Evolutionary conservation across 2,888 invertebrate species (phyloP).

Genomic region (Adelphocoris suturalis): DNA sequence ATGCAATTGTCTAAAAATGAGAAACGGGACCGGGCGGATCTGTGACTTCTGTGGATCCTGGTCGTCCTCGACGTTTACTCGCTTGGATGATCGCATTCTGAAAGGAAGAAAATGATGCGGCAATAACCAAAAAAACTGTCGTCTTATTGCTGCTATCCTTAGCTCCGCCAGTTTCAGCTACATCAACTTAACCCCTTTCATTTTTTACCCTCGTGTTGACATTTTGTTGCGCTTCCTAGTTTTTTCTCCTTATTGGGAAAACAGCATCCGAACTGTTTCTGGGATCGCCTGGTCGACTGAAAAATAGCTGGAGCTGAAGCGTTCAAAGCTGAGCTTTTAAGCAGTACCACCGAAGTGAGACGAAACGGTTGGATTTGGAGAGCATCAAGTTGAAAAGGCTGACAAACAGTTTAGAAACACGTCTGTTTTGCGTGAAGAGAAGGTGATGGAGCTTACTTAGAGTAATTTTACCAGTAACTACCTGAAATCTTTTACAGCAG

Average conservation of each 20-base stretch:
- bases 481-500: too few relatives aligned
- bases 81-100: conserved; percentile 19
- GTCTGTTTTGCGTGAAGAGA: too few relatives aligned
- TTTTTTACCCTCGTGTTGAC: neutral
- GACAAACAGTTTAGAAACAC: too few relatives aligned
- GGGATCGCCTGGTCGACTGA: neutral
- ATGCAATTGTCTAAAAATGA: conserved; percentile 5
- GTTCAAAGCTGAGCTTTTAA: too few relatives aligned
- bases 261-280: neutral
- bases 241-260: neutral
- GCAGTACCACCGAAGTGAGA: too few relatives aligned
- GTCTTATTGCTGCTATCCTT: neutral
- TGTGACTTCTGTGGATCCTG: conserved; percentile 16
- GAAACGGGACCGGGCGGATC: conserved; percentile 3
- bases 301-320: neutral
- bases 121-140: conserved; percentile 22
- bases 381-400: too few relatives aligned
- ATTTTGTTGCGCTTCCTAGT: neutral
- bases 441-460: too few relatives aligned
- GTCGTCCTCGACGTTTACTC: neutral
- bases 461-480: too few relatives aligned
- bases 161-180: neutral
- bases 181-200: neutral
- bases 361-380: too few relatives aligned
- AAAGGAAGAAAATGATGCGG: conserved; percentile 32